phyloP scores from a whole-genome alignment of 1,140 invertebrate species.

The Drosophila trapezifrons region DNA sequence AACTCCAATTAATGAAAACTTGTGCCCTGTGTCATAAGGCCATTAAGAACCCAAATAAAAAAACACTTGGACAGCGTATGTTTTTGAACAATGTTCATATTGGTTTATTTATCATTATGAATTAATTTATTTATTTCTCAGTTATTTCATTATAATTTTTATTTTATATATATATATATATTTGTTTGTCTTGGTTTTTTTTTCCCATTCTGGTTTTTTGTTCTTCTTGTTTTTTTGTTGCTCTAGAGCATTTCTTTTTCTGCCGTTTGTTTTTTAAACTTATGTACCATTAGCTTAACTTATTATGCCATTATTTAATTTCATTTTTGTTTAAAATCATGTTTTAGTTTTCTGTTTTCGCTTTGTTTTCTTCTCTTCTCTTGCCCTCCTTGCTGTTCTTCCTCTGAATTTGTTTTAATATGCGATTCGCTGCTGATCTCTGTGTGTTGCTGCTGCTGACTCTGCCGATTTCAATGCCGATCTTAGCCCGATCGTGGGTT shows the following conservation, averaged over 20 bases:
- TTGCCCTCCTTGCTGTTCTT: no score
- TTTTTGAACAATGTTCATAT: slow-evolving; percentile 84
- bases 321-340: slow-evolving; percentile 77
- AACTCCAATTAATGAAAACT: no score
- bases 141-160: slow-evolving; percentile 82
- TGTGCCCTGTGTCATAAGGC: no score
- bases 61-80: slow-evolving; percentile 24
- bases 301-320: slow-evolving; percentile 81
- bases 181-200: slow-evolving; percentile 71
- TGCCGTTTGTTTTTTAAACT: slow-evolving; percentile 78
- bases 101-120: slow-evolving; percentile 83
- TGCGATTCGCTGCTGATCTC: slow-evolving; percentile 38
- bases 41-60: neutral
- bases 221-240: slow-evolving; percentile 62
- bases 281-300: slow-evolving; percentile 82
- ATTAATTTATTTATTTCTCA: slow-evolving; percentile 83
- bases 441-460: slow-evolving; percentile 32
- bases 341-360: slow-evolving; percentile 60
- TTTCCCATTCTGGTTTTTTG: slow-evolving; percentile 42
- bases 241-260: slow-evolving; percentile 78
- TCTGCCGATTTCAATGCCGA: slow-evolving; percentile 50
- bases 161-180: slow-evolving; percentile 70
- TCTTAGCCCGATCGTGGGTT: slow-evolving; percentile 40
- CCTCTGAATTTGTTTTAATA: slow-evolving; percentile 36
- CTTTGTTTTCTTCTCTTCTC: slow-evolving; percentile 15